Evolutionary conservation across 2,113 vertebrate species (phyloP).

Genomic region (Saguinus midas): DNA sequence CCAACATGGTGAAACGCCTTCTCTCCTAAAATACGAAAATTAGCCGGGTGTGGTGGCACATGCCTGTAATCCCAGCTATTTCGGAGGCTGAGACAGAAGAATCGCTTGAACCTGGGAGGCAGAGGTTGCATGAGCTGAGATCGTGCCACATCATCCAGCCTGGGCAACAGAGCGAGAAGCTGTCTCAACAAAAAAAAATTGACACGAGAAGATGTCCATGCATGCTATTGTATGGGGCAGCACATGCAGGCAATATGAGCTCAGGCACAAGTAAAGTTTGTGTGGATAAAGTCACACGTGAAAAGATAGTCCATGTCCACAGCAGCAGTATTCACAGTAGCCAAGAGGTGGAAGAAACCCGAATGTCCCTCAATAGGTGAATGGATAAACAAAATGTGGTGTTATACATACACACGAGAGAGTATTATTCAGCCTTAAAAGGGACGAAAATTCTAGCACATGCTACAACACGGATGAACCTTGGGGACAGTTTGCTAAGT

Average conservation of each 20-base stretch:
- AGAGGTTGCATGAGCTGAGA: too few relatives aligned
- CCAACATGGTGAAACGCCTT: too few relatives aligned
- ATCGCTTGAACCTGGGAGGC: too few relatives aligned
- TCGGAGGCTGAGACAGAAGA: too few relatives aligned
- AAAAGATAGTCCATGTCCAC: fast-evolving
- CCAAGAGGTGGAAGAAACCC: background rate
- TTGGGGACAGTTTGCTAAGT: background rate
- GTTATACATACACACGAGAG: background rate
- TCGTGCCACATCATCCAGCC: background rate
- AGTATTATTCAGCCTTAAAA: background rate
- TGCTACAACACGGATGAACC: fast-evolving
- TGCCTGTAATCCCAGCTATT: too few relatives aligned
- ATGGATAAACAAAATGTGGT: background rate
- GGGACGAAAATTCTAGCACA: background rate
- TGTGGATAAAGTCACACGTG: background rate
- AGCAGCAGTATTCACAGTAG: background rate
- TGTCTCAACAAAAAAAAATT: background rate
- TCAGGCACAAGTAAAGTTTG: background rate
- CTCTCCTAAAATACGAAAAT: too few relatives aligned
- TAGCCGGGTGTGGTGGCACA: too few relatives aligned
- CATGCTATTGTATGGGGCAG: background rate
- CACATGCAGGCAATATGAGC: background rate
- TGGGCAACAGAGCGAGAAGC: background rate
- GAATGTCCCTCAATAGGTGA: too few relatives aligned
- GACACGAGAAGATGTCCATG: fast-evolving